Conservation (phyloP, 2,797 vertebrate species). For the Lateolabrax maculatus region DNA sequence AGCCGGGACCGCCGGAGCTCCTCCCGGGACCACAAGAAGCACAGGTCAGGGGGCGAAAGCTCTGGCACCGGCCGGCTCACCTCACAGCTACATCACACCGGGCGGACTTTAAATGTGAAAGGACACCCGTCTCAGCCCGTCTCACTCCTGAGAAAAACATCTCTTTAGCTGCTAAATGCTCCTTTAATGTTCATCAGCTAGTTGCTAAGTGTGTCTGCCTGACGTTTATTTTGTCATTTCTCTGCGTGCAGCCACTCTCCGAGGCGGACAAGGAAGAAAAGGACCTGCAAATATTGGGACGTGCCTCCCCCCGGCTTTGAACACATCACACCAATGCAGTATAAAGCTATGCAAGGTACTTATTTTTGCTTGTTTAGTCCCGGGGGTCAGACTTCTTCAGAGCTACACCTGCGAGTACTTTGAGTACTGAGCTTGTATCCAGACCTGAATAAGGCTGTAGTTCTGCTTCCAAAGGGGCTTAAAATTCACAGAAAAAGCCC, state of each 20-base stretch:
- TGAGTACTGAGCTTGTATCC: neutral
- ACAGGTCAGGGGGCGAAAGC: conserved; percentile 72
- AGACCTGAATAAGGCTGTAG: neutral
- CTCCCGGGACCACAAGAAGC: conserved; percentile 85
- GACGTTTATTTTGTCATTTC: neutral
- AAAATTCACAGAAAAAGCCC: neutral
- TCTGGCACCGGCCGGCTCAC: neutral
- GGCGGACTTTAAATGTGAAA: neutral
- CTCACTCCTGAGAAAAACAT: too few relatives aligned
- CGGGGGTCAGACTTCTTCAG: neutral
- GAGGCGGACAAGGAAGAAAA: conserved; percentile 81
- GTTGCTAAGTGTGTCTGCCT: too few relatives aligned
- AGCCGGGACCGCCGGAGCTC: conserved; percentile 81
- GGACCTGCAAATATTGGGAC: conserved; percentile 84
- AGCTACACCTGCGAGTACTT: neutral
- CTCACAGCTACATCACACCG: neutral
- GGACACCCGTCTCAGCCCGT: neutral
- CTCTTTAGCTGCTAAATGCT: too few relatives aligned
- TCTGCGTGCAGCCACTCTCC: conserved; percentile 79
- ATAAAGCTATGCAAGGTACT: conserved; percentile 88
- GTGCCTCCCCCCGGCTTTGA: conserved; percentile 84
- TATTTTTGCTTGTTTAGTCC: neutral
- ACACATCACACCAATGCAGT: conserved; percentile 86
- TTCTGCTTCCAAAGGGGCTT: neutral
- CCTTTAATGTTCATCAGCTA: too few relatives aligned